Conservation (phyloP, 2,797 vertebrate species). For the Syngnathus rostellatus region DNA sequence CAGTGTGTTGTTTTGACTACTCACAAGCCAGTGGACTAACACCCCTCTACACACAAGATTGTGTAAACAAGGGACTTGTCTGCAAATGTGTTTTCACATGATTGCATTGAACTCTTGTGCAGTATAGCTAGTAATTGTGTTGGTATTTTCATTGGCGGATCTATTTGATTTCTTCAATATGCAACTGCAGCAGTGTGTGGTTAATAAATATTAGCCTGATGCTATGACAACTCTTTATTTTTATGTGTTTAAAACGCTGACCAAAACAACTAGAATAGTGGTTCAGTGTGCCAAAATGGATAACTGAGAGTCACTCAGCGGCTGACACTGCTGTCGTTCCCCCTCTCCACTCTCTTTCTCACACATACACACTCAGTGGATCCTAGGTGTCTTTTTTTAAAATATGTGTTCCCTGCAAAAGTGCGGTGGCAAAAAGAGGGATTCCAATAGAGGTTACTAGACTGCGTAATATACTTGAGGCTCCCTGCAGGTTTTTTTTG, state of each 20-base stretch:
- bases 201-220: background rate
- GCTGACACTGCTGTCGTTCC: background rate
- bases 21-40: conserved; percentile 11
- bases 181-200: background rate
- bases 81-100: background rate
- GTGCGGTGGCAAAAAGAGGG: conserved; percentile 17
- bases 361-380: conserved; percentile 10
- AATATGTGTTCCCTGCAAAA: conserved; percentile 6
- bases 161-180: background rate
- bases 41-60: conserved; percentile 6
- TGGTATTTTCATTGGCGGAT: background rate
- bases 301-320: background rate
- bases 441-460: conserved; percentile 12
- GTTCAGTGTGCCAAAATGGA: conserved; percentile 12
- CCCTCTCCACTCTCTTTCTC: background rate
- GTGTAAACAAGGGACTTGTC: conserved; percentile 20
- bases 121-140: background rate
- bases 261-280: conserved; percentile 41
- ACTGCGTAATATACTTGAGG: conserved; percentile 7
- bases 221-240: background rate
- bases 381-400: conserved; percentile 18
- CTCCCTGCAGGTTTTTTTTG: background rate
- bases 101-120: background rate
- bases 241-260: conserved; percentile 5
- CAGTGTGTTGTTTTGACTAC: conserved; percentile 34